Base-by-base conservation (phyloP, 2,797 vertebrate genomes). In the Liparis tanakae region DNA sequence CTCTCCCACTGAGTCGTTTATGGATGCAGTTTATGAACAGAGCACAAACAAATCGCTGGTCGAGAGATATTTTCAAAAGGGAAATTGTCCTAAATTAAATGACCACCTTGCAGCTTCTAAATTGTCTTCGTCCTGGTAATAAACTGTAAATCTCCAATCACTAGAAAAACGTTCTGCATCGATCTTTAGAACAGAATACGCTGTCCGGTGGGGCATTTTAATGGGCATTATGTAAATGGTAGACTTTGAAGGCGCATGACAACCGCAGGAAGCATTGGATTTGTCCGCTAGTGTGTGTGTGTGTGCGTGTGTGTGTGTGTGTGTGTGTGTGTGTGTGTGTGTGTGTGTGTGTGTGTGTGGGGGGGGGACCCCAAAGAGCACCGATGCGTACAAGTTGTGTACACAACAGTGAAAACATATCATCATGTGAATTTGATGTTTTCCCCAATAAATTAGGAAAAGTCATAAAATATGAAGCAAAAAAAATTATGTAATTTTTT, bases 241-340 rank as follows among this genome's bases (percentile, higher is more conserved):
- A 41, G 44, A 69, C 30, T 34, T 37, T 50, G 70, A 25, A 39
- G 51, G 20, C 33, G 62, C 12, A 20, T 44, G 44, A 51, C n/a
- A 59, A 36, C 0, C 50, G 17, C 59, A 67, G 61, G 50, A 54
- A 57, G 53, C 34, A 17, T 2, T 72, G 71, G 76, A 63, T 66
- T 78, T 84, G 64, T 46, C 43, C 54, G 67, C 51, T 7, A 14
- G n/a, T n/a, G n/a, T n/a, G n/a, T n/a, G n/a, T n/a, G n/a, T n/a
- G n/a, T n/a, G n/a, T n/a, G n/a, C n/a, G n/a, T n/a, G n/a, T n/a
- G n/a, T n/a, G n/a, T n/a, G n/a, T n/a, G n/a, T n/a, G n/a, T n/a
- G n/a, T n/a, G n/a, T n/a, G n/a, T n/a, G n/a, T n/a, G n/a, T n/a
- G n/a, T n/a, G n/a, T n/a, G n/a, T n/a, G n/a, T n/a, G n/a, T n/a